Evolutionary conservation across 2,113 vertebrate species (phyloP).

Genomic region (Rhizomys pruinosus): DNA sequence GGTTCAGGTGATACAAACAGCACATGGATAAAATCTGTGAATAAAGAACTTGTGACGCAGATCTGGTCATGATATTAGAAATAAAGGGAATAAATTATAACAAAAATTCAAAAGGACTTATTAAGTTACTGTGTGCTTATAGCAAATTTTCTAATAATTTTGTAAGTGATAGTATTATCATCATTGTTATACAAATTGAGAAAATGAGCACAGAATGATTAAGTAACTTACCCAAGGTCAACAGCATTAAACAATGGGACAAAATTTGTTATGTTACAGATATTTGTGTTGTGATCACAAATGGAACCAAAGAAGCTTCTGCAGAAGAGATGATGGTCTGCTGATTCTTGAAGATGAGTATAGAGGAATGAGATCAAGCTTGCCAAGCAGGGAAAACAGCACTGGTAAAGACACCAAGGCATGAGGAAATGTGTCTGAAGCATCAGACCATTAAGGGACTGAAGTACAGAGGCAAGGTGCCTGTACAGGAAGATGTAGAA

Average conservation of each 20-base stretch:
- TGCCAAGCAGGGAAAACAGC: neutral
- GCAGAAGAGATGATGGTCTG: neutral
- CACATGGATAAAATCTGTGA: neutral
- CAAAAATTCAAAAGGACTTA: neutral
- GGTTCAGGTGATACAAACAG: neutral
- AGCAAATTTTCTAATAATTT: conserved; percentile 27
- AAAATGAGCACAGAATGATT: neutral
- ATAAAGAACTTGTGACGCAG: neutral
- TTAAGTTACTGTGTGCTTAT: neutral
- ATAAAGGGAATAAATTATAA: neutral
- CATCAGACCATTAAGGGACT: neutral
- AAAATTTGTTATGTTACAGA: neutral
- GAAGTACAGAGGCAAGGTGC: neutral
- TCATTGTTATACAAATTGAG: neutral
- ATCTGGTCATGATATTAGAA: neutral
- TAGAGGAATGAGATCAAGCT: neutral
- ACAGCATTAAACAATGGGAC: neutral
- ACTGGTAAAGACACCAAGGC: neutral
- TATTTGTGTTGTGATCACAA: neutral
- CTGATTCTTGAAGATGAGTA: neutral
- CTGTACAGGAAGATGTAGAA: neutral
- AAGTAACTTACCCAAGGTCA: neutral
- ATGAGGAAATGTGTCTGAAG: neutral
- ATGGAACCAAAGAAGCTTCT: neutral
- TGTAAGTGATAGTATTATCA: neutral